Conservation (phyloP, 2,797 vertebrate genomes). For the Tenualosa thibaudeaui region DNA sequence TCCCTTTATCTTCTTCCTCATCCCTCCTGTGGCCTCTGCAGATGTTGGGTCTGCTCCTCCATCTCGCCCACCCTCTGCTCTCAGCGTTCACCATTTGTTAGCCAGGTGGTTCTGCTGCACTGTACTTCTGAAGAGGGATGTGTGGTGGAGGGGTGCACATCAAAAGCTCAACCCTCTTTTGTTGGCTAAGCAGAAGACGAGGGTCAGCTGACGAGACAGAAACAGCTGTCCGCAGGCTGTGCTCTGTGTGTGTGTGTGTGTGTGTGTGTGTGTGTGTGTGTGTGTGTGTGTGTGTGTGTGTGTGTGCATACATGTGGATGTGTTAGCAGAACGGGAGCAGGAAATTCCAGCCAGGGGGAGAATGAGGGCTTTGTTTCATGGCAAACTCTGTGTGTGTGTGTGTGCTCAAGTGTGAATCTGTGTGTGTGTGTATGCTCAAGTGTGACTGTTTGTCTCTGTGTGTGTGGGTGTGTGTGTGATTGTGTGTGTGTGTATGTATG, state of each 20-base stretch:
- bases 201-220: constrained; percentile 55
- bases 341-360: constrained; percentile 41
- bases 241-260: constrained; percentile 31
- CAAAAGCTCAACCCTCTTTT: constrained; percentile 41
- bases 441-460: constrained; percentile 23
- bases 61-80: constrained; percentile 26
- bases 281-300: constrained; percentile 33
- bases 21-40: constrained; percentile 32
- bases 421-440: not conserved
- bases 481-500: constrained; percentile 25
- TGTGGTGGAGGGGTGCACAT: constrained; percentile 37
- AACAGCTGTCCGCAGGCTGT: constrained; percentile 44
- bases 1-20: not conserved
- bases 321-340: constrained; percentile 43
- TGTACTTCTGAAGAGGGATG: not conserved
- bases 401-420: not conserved
- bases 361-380: constrained; percentile 52
- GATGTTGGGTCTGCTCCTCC: constrained; percentile 34
- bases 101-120: not conserved
- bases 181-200: constrained; percentile 47
- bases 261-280: constrained; percentile 31
- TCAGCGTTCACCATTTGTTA: not conserved
- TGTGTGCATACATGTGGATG: constrained; percentile 34
- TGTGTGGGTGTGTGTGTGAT: constrained; percentile 32
- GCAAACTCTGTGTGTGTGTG: constrained; percentile 27